A percentile compares a stretch with the other conserved stretches of the same genome.
phyloP scores from a whole-genome alignment of 2,113 vertebrate genomes.

The Oxygymnocypris stewartii region DNA sequence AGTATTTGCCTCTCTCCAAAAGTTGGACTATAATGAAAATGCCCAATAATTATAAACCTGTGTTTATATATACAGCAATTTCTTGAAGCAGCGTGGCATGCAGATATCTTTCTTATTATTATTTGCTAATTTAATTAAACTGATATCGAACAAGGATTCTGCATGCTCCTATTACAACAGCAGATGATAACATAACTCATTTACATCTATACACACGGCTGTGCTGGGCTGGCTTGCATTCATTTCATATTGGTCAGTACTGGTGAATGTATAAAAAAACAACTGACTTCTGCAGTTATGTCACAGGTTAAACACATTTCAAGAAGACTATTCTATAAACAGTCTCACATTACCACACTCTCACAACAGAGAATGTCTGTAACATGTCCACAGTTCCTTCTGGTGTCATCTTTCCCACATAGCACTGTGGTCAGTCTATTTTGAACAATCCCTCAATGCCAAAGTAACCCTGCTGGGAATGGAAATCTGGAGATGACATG shows the following conservation, averaged over 20 bases:
- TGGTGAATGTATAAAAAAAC: background rate
- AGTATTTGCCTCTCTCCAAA: background rate
- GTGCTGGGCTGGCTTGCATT: background rate
- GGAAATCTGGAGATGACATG: background rate
- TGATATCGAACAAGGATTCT: background rate
- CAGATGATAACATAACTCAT: background rate
- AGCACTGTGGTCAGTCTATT: conserved; percentile 4
- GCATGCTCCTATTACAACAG: background rate
- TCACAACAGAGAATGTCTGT: background rate
- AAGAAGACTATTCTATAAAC: background rate
- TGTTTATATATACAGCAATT: background rate
- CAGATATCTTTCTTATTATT: background rate
- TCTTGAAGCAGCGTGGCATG: background rate
- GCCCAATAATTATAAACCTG: background rate
- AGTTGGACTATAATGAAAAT: background rate
- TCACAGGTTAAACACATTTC: background rate
- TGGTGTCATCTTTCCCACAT: background rate
- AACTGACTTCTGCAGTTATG: background rate
- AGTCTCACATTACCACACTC: background rate
- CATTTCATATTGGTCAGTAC: background rate
- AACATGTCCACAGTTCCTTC: background rate
- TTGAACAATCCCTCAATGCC: background rate
- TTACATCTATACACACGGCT: background rate
- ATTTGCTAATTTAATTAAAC: background rate
- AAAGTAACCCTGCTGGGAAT: background rate